Conservation (phyloP, 2,888 invertebrate genomes). For the Leistus spinibarbis region DNA sequence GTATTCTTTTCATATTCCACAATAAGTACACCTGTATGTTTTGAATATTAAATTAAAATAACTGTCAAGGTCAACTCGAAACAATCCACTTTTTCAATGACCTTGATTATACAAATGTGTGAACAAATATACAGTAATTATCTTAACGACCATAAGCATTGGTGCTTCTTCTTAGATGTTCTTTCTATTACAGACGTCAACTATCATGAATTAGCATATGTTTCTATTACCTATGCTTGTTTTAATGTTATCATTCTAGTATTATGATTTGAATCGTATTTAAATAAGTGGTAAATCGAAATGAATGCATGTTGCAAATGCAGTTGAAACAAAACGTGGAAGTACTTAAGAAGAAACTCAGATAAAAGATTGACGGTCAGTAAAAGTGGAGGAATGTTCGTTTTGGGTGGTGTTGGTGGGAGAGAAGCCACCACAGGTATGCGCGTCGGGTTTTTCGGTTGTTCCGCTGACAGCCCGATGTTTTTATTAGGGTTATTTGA, state of each 20-base stretch:
- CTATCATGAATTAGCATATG: too few species aligned
- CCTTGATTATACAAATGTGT: background rate
- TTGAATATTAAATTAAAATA: conserved; percentile 6
- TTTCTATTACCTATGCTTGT: too few species aligned
- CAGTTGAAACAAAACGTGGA: background rate
- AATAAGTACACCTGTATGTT: conserved; percentile 18
- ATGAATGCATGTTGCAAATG: background rate
- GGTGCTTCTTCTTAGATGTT: too few species aligned
- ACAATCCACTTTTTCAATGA: background rate
- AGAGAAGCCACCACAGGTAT: background rate
- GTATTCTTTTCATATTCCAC: background rate
- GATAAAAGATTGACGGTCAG: background rate
- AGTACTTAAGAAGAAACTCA: background rate
- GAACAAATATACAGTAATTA: too few species aligned
- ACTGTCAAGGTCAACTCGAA: background rate
- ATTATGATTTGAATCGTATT: too few species aligned
- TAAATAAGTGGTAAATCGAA: too few species aligned
- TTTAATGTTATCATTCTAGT: too few species aligned
- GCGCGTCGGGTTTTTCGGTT: background rate
- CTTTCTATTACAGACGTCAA: too few species aligned
- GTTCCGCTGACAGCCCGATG: conserved; percentile 14
- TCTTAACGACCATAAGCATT: too few species aligned
- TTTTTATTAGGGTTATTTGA: conserved; percentile 36
- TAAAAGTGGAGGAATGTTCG: background rate
- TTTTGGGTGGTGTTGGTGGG: background rate